Conservation (phyloP, 2,113 vertebrate species). For the Xiphorhynchus elegans region DNA sequence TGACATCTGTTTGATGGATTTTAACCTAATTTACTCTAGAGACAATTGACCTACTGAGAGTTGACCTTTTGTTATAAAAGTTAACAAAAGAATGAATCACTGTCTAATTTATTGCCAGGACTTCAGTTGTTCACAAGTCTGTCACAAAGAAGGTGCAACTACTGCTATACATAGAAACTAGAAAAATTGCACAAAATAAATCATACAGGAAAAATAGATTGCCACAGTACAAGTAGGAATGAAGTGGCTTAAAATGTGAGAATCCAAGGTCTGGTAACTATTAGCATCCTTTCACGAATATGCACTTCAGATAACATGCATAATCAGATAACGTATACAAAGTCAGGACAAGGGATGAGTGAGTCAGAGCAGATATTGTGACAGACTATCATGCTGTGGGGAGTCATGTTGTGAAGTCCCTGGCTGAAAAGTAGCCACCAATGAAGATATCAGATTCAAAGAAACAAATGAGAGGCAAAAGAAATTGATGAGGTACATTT, state of each 20-base stretch:
- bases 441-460: not conserved
- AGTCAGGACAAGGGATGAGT: not conserved
- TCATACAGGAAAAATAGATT: not conserved
- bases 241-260: not conserved
- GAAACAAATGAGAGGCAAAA: not conserved
- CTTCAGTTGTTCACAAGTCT: slow-evolving; percentile 8
- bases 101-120: slow-evolving; percentile 22
- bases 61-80: slow-evolving; percentile 16
- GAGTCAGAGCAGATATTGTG: not conserved
- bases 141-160: not conserved
- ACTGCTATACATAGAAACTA: not conserved
- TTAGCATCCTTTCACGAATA: not conserved
- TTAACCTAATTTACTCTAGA: slow-evolving; percentile 51
- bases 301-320: not conserved
- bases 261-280: not conserved
- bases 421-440: not conserved
- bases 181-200: not conserved
- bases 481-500: not conserved
- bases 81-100: slow-evolving; percentile 64
- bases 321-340: not conserved
- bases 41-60: slow-evolving; percentile 21
- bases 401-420: not conserved
- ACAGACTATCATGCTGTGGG: not conserved
- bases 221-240: not conserved
- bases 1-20: slow-evolving; percentile 32